These are phyloP conservation scores for Melitaea athalia DNA, from an alignment of 2,888 invertebrate species.

Conservation along the genomic window DNA sequence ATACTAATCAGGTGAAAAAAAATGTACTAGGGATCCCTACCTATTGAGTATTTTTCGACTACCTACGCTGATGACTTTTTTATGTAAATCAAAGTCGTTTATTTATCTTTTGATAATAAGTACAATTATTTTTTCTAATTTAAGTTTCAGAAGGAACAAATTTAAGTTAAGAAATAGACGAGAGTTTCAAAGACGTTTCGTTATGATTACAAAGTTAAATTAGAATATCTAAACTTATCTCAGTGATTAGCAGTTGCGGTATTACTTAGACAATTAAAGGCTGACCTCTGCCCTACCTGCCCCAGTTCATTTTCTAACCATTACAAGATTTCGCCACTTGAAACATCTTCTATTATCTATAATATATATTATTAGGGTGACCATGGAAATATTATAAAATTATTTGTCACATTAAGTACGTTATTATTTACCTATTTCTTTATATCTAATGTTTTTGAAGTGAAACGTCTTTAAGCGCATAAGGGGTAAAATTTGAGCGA, in stretches of 20 bases:
- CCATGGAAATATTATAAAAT: not conserved
- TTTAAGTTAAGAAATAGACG: no score
- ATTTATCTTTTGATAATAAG: no score
- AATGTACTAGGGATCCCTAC: no score
- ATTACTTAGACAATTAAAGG: conserved; percentile 22
- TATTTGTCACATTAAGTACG: not conserved
- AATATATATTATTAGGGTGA: not conserved
- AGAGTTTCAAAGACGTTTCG: not conserved
- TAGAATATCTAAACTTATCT: conserved; percentile 1
- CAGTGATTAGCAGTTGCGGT: conserved; percentile 9
- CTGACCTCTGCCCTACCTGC: conserved; percentile 28
- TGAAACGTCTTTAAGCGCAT: no score
- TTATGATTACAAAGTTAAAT: not conserved
- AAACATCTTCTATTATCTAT: not conserved
- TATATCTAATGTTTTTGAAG: not conserved
- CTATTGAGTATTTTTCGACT: no score
- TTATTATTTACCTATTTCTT: not conserved
- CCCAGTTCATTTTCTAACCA: conserved; percentile 25
- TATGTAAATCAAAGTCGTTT: no score
- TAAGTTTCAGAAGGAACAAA: no score
- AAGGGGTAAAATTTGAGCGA: no score
- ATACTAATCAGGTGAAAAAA: no score
- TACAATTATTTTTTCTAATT: not conserved
- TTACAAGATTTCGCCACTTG: conserved; percentile 34
- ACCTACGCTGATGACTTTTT: no score